Evolutionary conservation across 2,888 invertebrate genomes (phyloP).

Genomic region (Philopedon plagiatum): DNA sequence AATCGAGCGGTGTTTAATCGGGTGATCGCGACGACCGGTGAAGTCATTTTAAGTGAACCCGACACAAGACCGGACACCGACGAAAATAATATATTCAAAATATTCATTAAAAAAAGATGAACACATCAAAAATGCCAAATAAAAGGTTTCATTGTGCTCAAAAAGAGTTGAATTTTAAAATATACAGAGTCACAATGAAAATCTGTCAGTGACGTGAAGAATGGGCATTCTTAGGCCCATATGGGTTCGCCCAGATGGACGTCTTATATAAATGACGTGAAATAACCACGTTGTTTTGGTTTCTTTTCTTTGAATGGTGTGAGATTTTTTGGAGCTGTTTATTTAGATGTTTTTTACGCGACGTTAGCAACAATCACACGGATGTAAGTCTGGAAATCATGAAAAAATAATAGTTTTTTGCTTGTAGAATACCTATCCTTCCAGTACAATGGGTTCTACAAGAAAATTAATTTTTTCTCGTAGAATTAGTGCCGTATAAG

Average conservation of each 20-base stretch:
- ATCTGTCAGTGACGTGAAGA: slow-evolving; percentile 44
- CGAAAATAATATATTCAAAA: slow-evolving; percentile 12
- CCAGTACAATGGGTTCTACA: too few relatives aligned
- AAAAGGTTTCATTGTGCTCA: slow-evolving; percentile 39
- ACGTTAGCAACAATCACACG: neutral
- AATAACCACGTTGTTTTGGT: slow-evolving; percentile 31
- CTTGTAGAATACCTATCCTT: neutral
- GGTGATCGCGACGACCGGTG: neutral
- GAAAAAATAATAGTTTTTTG: too few relatives aligned
- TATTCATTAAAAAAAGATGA: slow-evolving; percentile 43
- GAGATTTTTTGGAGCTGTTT: slow-evolving; percentile 18
- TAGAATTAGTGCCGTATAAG: too few relatives aligned
- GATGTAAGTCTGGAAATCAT: neutral
- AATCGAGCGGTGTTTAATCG: neutral
- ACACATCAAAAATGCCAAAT: slow-evolving; percentile 47
- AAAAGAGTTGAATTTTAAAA: slow-evolving; percentile 49
- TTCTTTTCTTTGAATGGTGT: slow-evolving; percentile 21
- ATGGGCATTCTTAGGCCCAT: slow-evolving; percentile 44
- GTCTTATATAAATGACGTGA: slow-evolving; percentile 33
- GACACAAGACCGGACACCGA: neutral
- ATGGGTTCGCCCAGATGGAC: slow-evolving; percentile 44
- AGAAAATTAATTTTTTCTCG: neutral
- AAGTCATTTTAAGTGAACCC: neutral
- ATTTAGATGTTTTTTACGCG: slow-evolving; percentile 2
- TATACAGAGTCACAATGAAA: slow-evolving; percentile 44